Evolutionary conservation across 2,888 invertebrate species (phyloP), one percentile per base, ranked within the genome.

Genomic region (Melikaiella ostensackeni): DNA sequence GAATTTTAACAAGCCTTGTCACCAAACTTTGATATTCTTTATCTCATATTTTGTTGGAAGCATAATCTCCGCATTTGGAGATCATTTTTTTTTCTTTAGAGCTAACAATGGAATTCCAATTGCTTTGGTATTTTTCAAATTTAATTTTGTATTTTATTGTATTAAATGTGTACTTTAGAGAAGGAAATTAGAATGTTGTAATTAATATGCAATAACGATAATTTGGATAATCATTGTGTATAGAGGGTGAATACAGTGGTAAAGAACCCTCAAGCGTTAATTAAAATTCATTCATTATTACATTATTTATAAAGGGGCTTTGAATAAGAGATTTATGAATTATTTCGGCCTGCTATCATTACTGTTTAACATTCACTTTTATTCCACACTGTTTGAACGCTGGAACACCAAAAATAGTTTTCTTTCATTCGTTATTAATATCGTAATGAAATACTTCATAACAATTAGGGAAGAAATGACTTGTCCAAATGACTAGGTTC

Each of bases 1-100:
- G 63, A 75, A 82, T 79, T 77, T 77, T 46, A 73, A 70, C 77
- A 63, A 77, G 63, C 75, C 80, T 73, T 76, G 78, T 79, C 75
- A 55, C 73, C 70, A 75, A 80, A 62, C 81, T 79, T 77, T 42
- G 78, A 61, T 30, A 27, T 61, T 16, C 8, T 30, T 1, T 30
- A 30, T 61, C 33, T 30, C 30, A 13, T 61, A 61, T 61, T 61
- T 33, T 33, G 4, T 61, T 30, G 19, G 30, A 30, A 61, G 16
- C 27, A 19, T 30, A 19, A 30, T 19, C 7, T 30, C 1, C 16
- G 30, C 61, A 61, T 19, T 61, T 1, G 27, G 5, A 19, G 30
- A 30, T 61, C 7, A 33, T 33, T 61, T 61, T 61, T 61, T 19
- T 13, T 19, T 9, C 55, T 21, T 55, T 27, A 59, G 27, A 59